Base-by-base conservation (phyloP, 2,888 invertebrate genomes). In the Drosophila parthenogenetica region DNA sequence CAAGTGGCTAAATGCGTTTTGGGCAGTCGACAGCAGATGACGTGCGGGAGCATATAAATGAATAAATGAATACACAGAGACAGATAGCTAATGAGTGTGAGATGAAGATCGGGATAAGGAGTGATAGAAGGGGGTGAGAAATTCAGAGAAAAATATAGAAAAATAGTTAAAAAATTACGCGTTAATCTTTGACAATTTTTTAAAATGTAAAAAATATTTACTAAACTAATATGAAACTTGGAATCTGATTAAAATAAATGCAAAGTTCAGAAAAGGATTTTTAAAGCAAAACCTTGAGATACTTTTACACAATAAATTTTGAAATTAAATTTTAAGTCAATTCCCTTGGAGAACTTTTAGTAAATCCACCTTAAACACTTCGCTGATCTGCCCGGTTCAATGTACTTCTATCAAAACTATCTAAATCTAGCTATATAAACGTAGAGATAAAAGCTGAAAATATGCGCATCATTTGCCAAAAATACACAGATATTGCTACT, bases 1-100 rank as follows among this genome's bases (percentile, higher is more conserved):
- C 83, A 83, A 85, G 35, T 68, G 67, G 57, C 76, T 78, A 80
- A 83, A 82, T 83, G 82, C 82, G 83, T 82, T 85, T 82, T 74
- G 69, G 82, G 68, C 61, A 42, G 48, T 45, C 10, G 53, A 46
- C 53, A 5, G 32, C 45, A 59, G 63, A 84, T 84, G 79, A 84
- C 81, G 84, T 54, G 39, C 32, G 50, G 67, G 37, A 63, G 60
- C 60, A 43, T 35, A 51, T 7, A 17, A 54, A 22, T 22, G 22
- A 22, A 22, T 22, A 22, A 35, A 8, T 29, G 43, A 57, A 55
- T 16, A 46, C 17, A 22, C 43, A 32, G 8, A 19, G 43, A 8
- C 49, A 42, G 11, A 29, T 10, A 16, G 16, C 13, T 35, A 43
- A 32, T 25, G n/a, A 42, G 1, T 11, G 4, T 8, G 8, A 22